These are phyloP conservation scores for Parelbella ahira DNA, from an alignment of 2,888 invertebrate genomes.

Conservation along the genomic window DNA sequence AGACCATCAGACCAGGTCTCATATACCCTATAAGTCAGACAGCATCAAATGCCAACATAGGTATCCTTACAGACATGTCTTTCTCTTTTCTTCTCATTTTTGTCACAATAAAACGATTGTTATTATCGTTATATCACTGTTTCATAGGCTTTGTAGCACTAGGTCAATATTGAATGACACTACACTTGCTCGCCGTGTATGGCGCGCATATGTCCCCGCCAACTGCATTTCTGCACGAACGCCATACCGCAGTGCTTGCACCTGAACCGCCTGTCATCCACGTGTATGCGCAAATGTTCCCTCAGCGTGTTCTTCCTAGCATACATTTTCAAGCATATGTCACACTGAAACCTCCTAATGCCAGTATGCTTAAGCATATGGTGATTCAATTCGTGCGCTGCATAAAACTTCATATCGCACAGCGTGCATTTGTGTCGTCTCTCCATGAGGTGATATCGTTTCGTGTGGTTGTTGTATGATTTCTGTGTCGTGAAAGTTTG, in stretches of 20 bases:
- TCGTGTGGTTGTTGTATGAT: slow-evolving; percentile 35
- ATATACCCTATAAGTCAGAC: too few species aligned
- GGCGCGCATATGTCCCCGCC: slow-evolving; percentile 38
- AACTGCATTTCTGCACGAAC: slow-evolving; percentile 43
- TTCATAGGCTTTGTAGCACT: too few species aligned
- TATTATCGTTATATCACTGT: too few species aligned
- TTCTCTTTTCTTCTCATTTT: too few species aligned
- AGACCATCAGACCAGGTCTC: too few species aligned
- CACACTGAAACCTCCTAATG: slow-evolving; percentile 35
- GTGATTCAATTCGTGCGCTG: slow-evolving; percentile 43
- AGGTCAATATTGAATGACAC: too few species aligned
- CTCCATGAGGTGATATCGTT: slow-evolving; percentile 38
- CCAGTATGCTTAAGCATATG: slow-evolving; percentile 53
- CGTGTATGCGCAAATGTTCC: slow-evolving; percentile 50
- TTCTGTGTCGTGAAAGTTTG: slow-evolving; percentile 34
- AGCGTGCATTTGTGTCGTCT: slow-evolving; percentile 34
- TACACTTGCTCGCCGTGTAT: slow-evolving; percentile 36
- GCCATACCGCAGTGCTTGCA: slow-evolving; percentile 40
- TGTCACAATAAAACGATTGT: too few species aligned
- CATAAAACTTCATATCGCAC: slow-evolving; percentile 37
- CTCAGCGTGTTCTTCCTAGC: slow-evolving; percentile 33
- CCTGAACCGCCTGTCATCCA: slow-evolving; percentile 39
- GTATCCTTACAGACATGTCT: too few species aligned
- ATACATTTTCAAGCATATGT: slow-evolving; percentile 37
- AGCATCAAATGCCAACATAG: too few species aligned